These are phyloP conservation scores for Caenorhabditis virilis DNA, from an alignment of 2,888 invertebrate genomes.

Conservation along the genomic window DNA sequence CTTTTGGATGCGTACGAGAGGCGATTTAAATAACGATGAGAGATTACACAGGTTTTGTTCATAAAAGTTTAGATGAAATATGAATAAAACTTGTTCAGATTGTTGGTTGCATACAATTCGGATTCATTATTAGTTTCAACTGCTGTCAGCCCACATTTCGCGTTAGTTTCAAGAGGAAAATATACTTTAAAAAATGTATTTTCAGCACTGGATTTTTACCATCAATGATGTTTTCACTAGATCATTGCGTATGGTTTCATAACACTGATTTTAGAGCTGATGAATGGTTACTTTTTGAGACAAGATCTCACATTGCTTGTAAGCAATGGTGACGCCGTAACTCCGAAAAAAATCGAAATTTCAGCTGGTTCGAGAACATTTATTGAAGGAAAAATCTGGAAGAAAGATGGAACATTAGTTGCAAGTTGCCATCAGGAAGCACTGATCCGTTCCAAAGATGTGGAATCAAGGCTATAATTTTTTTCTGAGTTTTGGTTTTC, in stretches of 20 bases:
- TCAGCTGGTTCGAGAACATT: slow-evolving; percentile 55
- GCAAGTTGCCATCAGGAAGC: slow-evolving; percentile 59
- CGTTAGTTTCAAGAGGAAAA: slow-evolving; percentile 8
- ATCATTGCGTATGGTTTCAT: slow-evolving; percentile 64
- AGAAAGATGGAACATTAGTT: slow-evolving; percentile 57
- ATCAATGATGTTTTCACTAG: slow-evolving; percentile 63
- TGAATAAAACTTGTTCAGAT: slow-evolving; percentile 18
- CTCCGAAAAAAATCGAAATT: not conserved
- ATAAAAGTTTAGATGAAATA: slow-evolving; percentile 22
- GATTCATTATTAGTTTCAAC: slow-evolving; percentile 46
- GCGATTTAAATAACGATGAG: slow-evolving; percentile 35
- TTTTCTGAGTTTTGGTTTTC: too few species aligned
- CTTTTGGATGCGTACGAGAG: slow-evolving; percentile 45
- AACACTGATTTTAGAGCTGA: slow-evolving; percentile 50
- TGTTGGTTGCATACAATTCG: slow-evolving; percentile 43
- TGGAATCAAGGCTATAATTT: too few species aligned
- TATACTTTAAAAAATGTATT: too few species aligned
- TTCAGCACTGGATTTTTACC: slow-evolving; percentile 44
- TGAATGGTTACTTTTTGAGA: slow-evolving; percentile 65
- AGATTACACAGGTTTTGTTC: slow-evolving; percentile 48
- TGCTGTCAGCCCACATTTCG: slow-evolving; percentile 52
- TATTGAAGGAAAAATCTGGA: slow-evolving; percentile 56
- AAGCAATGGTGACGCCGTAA: not conserved
- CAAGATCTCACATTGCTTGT: slow-evolving; percentile 51
- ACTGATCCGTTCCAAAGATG: slow-evolving; percentile 51